phyloP scores from a whole-genome alignment of 2,888 invertebrate genomes.

The Xanthia togata region DNA sequence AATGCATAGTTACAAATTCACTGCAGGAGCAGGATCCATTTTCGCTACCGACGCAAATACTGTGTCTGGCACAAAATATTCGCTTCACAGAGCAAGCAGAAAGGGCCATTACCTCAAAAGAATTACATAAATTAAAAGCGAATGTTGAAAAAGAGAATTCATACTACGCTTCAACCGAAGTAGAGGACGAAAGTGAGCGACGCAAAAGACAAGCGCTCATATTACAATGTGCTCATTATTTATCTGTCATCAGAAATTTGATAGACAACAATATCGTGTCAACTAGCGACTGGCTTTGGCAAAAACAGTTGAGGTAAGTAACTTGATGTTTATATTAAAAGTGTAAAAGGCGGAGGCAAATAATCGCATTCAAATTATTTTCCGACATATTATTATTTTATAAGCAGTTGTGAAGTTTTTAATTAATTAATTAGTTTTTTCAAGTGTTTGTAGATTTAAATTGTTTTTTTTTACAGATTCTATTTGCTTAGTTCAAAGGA shows the following conservation, averaged over 20 bases:
- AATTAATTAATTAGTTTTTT: neutral
- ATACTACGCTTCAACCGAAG: constrained; percentile 88
- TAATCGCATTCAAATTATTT: constrained; percentile 3
- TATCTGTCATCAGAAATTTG: constrained; percentile 94
- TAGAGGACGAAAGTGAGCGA: constrained; percentile 91
- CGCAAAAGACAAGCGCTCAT: constrained; percentile 97
- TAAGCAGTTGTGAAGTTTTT: neutral
- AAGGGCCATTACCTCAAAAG: constrained; percentile 93
- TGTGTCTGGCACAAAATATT: constrained; percentile 96
- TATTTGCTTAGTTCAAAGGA: constrained; percentile 91
- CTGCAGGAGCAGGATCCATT: constrained; percentile 87
- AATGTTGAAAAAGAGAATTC: constrained; percentile 88
- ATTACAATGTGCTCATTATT: constrained; percentile 97
- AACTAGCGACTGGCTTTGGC: constrained; percentile 97
- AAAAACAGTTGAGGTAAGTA: constrained; percentile 95
- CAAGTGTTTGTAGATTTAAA: neutral
- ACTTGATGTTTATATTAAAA: constrained; percentile 34
- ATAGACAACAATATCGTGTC: constrained; percentile 92
- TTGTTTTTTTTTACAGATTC: constrained; percentile 89
- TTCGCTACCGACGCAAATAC: constrained; percentile 93
- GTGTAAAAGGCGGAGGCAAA: neutral
- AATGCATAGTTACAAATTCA: constrained; percentile 87
- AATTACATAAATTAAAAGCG: constrained; percentile 89
- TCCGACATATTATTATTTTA: neutral
- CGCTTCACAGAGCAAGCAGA: constrained; percentile 96